A percentile compares a stretch with the other conserved stretches of the same genome.
phyloP scores from a whole-genome alignment of 2,113 vertebrate genomes.

The Crotalus viridis region DNA sequence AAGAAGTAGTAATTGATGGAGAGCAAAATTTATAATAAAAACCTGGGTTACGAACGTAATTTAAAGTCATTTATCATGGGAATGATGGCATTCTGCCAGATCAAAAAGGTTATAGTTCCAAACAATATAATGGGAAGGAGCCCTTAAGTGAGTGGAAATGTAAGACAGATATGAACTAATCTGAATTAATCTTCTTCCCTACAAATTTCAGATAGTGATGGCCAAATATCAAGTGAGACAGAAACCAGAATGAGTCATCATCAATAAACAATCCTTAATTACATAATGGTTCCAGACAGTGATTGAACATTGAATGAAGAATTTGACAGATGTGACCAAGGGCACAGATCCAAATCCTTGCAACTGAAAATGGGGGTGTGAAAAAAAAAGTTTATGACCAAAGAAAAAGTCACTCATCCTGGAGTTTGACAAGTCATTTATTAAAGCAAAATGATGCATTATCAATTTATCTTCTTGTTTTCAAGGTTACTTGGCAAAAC shows the following conservation, averaged over 20 bases:
- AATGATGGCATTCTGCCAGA: not conserved
- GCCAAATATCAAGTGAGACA: not conserved
- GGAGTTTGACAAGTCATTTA: constrained; percentile 39
- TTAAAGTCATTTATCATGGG: not conserved
- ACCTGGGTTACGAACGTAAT: constrained; percentile 9
- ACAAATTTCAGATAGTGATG: constrained; percentile 20
- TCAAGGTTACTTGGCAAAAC: constrained; percentile 52
- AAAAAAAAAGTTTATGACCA: constrained; percentile 22
- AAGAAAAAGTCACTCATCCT: constrained; percentile 34
- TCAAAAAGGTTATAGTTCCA: not conserved
- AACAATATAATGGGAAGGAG: not conserved
- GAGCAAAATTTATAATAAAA: constrained; percentile 9
- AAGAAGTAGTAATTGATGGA: not conserved
- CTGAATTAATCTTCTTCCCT: not conserved
- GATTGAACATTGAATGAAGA: constrained; percentile 17
- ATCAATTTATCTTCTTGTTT: constrained; percentile 41
- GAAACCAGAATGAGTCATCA: not conserved
- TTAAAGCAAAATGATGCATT: constrained; percentile 7
- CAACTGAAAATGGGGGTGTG: constrained; percentile 25
- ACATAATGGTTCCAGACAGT: constrained; percentile 12
- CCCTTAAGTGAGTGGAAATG: not conserved
- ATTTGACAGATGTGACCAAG: not conserved
- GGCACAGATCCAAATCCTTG: constrained; percentile 17
- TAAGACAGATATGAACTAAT: not conserved
- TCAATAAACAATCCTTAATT: constrained; percentile 7